Evolutionary conservation across 2,888 invertebrate species (phyloP), one percentile per base, ranked within the genome.

Genomic region (Diarsia brunnea): DNA sequence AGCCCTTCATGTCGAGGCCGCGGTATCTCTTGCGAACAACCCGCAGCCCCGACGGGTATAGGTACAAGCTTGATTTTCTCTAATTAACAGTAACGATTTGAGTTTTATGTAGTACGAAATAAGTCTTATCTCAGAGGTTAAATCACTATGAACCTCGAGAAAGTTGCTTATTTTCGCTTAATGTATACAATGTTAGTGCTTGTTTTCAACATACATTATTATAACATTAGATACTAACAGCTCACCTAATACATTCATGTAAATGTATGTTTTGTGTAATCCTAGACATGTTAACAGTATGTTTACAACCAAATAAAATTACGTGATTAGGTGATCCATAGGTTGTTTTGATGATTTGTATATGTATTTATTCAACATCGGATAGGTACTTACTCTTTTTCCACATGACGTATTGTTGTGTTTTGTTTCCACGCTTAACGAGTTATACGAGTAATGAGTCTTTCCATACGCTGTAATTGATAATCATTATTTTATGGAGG

Each of bases 251-350:
- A 38, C 38, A 24, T 12, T 27, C 19, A 27, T 72, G 69, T 19
- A n/a, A 69, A 69, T 16, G 5, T 10, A 31, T 60, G 38, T 58
- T 12, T 49, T 72, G 31, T 21, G 27, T 58, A 38, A 73, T 43
- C 24, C 43, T 43, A 38, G 60, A 72, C 49, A 58, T 16, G 49
- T 43, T 10, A 61, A 51, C 43, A 31, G n/a, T 31, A 45, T 60
- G 27, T 61, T 61, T 72, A 16, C 12, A 11, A 0, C 4, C 24
- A 16, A 55, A 55, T 45, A 19, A 53, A 31, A 69, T 27, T 12
- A 53, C 27, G 16, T 72, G 53, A 27, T 19, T 45, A 27, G 7
- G 24, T 19, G 10, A 31, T 38, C 16, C 14, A 4, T 49, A 16
- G 21, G 7, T 53, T 27, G 38, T 49, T 53, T 72, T 51, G 38